These are phyloP conservation scores for Camponotus floridanus DNA, from an alignment of 1,140 invertebrate genomes.

Conservation along the genomic window DNA sequence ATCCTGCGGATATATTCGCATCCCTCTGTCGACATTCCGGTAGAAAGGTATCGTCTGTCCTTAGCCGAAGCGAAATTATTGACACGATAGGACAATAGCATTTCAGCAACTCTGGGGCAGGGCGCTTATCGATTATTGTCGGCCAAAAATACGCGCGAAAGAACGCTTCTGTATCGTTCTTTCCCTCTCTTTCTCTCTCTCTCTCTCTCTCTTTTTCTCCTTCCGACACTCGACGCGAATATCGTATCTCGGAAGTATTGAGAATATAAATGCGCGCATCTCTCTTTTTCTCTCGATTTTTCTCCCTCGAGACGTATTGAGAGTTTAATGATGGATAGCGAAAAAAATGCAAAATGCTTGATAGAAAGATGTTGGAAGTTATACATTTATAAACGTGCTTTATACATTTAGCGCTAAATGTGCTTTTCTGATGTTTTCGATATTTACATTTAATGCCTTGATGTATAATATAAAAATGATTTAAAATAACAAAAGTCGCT, in stretches of 20 bases:
- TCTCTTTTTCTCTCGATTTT: slow-evolving; percentile 6
- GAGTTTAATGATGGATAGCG: slow-evolving; percentile 26
- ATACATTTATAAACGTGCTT: not conserved
- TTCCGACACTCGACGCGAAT: not conserved
- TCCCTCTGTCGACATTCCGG: slow-evolving; percentile 10
- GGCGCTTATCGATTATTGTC: slow-evolving; percentile 69
- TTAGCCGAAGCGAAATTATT: not conserved
- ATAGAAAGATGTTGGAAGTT: not conserved
- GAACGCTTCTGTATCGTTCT: slow-evolving; percentile 41
- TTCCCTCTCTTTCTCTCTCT: not conserved
- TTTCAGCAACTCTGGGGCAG: not conserved
- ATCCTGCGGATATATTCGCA: slow-evolving; percentile 38
- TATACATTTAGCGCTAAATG: not conserved
- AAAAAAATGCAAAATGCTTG: slow-evolving; percentile 1
- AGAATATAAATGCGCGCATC: slow-evolving; percentile 26
- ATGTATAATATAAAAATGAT: too few relatives aligned
- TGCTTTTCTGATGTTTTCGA: not conserved
- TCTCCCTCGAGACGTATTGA: slow-evolving; percentile 6
- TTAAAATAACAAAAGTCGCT: too few relatives aligned
- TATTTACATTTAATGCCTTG: not conserved
- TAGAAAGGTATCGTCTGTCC: slow-evolving; percentile 57
- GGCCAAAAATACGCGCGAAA: slow-evolving; percentile 71
- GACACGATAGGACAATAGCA: slow-evolving; percentile 44
- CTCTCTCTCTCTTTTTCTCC: too few relatives aligned
- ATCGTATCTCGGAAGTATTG: slow-evolving; percentile 35